Base-by-base conservation (phyloP, 2,888 invertebrate genomes). In the Chaitophorus viminalis region DNA sequence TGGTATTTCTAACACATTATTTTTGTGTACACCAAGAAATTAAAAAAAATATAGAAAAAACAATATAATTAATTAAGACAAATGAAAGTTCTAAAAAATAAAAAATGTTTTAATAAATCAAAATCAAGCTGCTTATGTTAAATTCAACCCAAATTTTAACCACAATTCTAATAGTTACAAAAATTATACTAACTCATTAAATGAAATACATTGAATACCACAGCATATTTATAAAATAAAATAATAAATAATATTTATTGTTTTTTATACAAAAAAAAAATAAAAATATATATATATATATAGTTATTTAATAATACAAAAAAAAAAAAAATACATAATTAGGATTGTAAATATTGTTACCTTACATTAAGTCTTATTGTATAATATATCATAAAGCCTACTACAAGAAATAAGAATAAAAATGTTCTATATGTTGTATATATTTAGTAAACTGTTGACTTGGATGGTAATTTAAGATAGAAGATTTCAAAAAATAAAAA, bases 321-420 rank as follows among this genome's bases (percentile, higher is more conserved):
- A 86, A 72, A 86, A 86, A 86, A 86, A 72, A 86, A 86, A 85
- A 86, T 86, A 86, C 85, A 86, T 78, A 52, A 78, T 86, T 86
- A 86, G 78, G 85, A 86, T 85, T 17, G 46, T 78, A 86, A 54
- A 85, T 46, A 86, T 70, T 54, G n/a, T 82, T 77, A 52, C 25
- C 70, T 78, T 86, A 86, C 3, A 78, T 54, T 77, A 86, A 31
- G 36, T 70, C 46, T 86, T 86, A 77, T 70, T 86, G 36, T n/a
- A 25, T 75, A 83, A 83, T 85, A 77, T 46, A 85, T 77, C 77
- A n/a, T 68, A 77, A 68, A 76, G n/a, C 9, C 31, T 77, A 77
- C 39, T 33, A 68, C 14, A 21, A 25, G 60, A 76, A n/a, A 74
- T 74, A 70, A 75, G 21, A 60, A 29, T 9, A 60, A 52, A 79